Percentiles rank a stretch among this genome's conserved stretches.
Evolutionary conservation across 2,888 invertebrate genomes (phyloP).

Genomic region (Stegophylla sp.): DNA sequence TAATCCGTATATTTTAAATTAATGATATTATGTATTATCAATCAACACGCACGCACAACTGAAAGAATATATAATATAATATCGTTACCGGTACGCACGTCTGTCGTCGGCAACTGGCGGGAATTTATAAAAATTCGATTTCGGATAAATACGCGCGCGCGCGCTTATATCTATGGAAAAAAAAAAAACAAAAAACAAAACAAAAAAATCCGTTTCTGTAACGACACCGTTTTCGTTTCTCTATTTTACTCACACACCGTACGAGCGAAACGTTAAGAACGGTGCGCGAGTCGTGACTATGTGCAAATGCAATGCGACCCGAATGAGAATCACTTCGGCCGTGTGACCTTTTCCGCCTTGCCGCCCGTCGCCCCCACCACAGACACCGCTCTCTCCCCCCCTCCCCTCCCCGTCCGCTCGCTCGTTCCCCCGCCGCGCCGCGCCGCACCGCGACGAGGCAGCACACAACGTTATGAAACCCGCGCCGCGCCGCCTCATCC

Average conservation of each 20-base stretch:
- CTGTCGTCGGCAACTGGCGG: slow-evolving; percentile 50
- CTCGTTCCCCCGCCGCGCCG: too few relatives aligned
- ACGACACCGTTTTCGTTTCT: slow-evolving; percentile 55
- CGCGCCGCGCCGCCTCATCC: slow-evolving; percentile 3
- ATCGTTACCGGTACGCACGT: slow-evolving; percentile 49
- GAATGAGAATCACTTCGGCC: slow-evolving; percentile 58
- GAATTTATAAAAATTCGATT: slow-evolving; percentile 44
- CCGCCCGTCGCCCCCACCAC: slow-evolving; percentile 1
- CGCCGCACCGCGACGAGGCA: background rate
- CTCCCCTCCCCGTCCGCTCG: background rate
- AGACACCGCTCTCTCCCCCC: background rate
- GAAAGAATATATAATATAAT: too few relatives aligned
- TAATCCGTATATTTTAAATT: background rate
- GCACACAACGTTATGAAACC: slow-evolving; percentile 30
- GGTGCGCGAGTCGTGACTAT: slow-evolving; percentile 58
- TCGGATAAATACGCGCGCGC: slow-evolving; percentile 51
- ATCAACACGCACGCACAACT: background rate
- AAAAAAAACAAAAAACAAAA: slow-evolving; percentile 19
- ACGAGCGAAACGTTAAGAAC: slow-evolving; percentile 51
- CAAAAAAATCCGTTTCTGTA: slow-evolving; percentile 49
- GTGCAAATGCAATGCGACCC: slow-evolving; percentile 54
- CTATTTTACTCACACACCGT: slow-evolving; percentile 15
- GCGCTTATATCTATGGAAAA: background rate
- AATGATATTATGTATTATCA: background rate
- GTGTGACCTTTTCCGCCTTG: slow-evolving; percentile 52